Evolutionary conservation across 2,797 vertebrate genomes (phyloP).

Genomic region (Notamacropus eugenii): DNA sequence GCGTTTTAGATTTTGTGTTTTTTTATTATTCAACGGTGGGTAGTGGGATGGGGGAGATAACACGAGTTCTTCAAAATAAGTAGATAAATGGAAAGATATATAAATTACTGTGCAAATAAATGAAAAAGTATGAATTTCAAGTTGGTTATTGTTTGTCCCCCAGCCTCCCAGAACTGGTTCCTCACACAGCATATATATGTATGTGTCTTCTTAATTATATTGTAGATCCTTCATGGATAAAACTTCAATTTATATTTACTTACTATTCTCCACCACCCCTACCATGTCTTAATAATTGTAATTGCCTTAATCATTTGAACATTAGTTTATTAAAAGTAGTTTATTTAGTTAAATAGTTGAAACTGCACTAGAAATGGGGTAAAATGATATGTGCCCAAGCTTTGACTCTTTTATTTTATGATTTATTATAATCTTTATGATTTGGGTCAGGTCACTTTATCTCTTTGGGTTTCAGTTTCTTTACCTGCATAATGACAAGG

Average conservation of each 20-base stretch:
- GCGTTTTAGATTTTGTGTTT: no score
- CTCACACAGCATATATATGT: neutral
- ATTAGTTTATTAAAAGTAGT: neutral
- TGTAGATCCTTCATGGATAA: neutral
- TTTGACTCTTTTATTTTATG: neutral
- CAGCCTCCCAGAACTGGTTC: neutral
- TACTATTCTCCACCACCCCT: neutral
- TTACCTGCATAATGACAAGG: no score
- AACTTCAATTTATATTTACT: neutral
- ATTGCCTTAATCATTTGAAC: neutral
- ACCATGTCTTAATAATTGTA: neutral
- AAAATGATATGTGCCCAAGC: neutral
- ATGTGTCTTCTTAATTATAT: neutral
- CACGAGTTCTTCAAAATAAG: neutral
- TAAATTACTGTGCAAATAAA: neutral
- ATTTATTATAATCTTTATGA: neutral
- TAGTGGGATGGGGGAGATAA: neutral
- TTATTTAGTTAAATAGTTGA: no score
- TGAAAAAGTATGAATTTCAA: neutral
- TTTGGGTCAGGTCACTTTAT: neutral
- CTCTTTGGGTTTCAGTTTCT: neutral
- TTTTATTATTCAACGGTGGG: no score
- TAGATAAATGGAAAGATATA: neutral
- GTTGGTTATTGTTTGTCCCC: no score
- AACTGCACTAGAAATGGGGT: neutral